phyloP scores from a whole-genome alignment of 2,113 vertebrate genomes.

The Psittacula cyanocephala region DNA sequence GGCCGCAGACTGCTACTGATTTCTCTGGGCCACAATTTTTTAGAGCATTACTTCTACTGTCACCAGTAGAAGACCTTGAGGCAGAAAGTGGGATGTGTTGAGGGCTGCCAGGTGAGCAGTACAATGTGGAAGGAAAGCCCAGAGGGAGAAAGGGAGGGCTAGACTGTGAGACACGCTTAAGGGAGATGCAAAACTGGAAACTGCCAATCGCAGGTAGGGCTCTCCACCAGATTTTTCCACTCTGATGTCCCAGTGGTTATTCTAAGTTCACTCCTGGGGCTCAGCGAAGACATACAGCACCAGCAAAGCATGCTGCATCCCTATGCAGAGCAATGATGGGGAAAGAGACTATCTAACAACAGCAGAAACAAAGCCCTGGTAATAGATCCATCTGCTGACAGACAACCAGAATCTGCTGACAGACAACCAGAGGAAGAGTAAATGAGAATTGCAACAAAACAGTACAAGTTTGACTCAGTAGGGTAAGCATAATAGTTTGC shows the following conservation, averaged over 20 bases:
- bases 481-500: not conserved
- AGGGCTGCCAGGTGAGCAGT: not conserved
- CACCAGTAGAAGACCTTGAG: not conserved
- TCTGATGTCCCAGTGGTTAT: not conserved
- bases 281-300: not conserved
- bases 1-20: not conserved
- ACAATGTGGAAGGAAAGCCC: not conserved
- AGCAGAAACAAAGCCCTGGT: not conserved
- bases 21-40: not conserved
- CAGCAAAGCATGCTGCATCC: not conserved
- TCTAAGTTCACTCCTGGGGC: not conserved
- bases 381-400: not conserved
- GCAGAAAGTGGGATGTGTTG: not conserved
- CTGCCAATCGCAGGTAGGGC: not conserved
- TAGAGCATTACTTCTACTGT: not conserved
- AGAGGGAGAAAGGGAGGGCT: not conserved
- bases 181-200: not conserved
- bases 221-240: not conserved
- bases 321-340: rapidly evolving
- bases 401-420: not conserved
- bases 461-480: not conserved
- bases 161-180: not conserved
- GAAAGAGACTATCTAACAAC: not conserved
- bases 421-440: not conserved
- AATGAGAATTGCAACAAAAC: not conserved